phyloP scores from a whole-genome alignment of 2,797 vertebrate genomes.

The Bovichtus variegatus region DNA sequence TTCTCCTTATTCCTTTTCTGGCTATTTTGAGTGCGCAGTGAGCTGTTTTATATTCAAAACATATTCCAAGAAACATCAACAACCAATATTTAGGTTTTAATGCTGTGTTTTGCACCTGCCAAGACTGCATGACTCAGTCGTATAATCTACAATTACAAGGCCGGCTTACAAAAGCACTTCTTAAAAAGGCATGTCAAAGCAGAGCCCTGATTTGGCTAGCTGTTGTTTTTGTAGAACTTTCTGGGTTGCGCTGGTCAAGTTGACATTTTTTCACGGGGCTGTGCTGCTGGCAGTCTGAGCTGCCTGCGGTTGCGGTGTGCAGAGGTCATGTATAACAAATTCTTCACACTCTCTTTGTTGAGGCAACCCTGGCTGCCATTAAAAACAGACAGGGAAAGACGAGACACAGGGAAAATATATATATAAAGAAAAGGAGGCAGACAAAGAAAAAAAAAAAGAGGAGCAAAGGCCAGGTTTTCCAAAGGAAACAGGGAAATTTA shows the following conservation, averaged over 20 bases:
- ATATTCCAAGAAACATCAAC: slow-evolving; percentile 69
- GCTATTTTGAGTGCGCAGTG: slow-evolving; percentile 47
- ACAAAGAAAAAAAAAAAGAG: slow-evolving; percentile 62
- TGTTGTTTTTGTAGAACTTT: slow-evolving; percentile 74
- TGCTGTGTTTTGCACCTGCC: slow-evolving; percentile 79
- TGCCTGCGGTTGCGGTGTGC: slow-evolving; percentile 75
- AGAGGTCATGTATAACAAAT: slow-evolving; percentile 87
- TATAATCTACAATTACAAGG: slow-evolving; percentile 84
- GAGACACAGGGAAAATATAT: slow-evolving; percentile 71
- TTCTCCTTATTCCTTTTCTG: slow-evolving; percentile 55
- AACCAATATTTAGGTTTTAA: slow-evolving; percentile 79
- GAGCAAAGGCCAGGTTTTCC: slow-evolving; percentile 79
- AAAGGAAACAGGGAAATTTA: slow-evolving; percentile 84
- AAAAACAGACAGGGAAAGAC: slow-evolving; percentile 79
- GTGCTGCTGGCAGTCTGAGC: slow-evolving; percentile 70
- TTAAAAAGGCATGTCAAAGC: slow-evolving; percentile 82
- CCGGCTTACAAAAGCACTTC: slow-evolving; percentile 77
- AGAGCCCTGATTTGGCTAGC: slow-evolving; percentile 64
- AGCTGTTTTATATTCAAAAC: slow-evolving; percentile 63
- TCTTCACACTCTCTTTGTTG: slow-evolving; percentile 85
- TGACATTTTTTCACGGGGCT: slow-evolving; percentile 77
- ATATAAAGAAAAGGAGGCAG: slow-evolving; percentile 55
- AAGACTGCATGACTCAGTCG: slow-evolving; percentile 75
- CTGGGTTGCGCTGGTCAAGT: slow-evolving; percentile 73
- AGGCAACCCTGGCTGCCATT: slow-evolving; percentile 78